These are phyloP conservation scores for Idris sp. DNA, from an alignment of 1,140 invertebrate species.

Conservation along the genomic window DNA sequence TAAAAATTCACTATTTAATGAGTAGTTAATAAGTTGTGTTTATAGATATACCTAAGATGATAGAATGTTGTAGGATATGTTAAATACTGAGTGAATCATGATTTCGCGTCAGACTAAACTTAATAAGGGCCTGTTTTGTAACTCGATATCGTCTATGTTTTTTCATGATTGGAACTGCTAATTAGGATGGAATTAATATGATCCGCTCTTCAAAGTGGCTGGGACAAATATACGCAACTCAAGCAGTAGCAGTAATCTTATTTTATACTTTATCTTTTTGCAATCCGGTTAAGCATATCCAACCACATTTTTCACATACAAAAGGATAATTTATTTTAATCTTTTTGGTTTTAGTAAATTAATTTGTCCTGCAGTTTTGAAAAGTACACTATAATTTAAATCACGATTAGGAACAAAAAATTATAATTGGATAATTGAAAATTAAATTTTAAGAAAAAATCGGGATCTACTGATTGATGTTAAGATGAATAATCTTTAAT, in stretches of 20 bases:
- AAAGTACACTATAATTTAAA: too few species aligned
- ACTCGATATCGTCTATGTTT: slow-evolving; percentile 63
- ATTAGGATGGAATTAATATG: slow-evolving; percentile 77
- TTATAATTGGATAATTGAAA: too few species aligned
- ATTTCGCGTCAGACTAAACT: slow-evolving; percentile 51
- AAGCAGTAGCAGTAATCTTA: slow-evolving; percentile 55
- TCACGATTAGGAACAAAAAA: too few species aligned
- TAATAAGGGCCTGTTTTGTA: slow-evolving; percentile 69
- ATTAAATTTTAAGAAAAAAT: too few species aligned
- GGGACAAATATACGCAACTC: slow-evolving; percentile 70
- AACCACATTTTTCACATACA: neutral
- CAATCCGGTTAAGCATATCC: slow-evolving; percentile 6
- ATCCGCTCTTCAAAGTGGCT: slow-evolving; percentile 66
- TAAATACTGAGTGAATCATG: slow-evolving; percentile 71
- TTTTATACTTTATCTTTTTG: slow-evolving; percentile 55
- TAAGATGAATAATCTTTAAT: too few species aligned
- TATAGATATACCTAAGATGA: slow-evolving; percentile 70
- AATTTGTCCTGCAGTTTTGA: too few species aligned
- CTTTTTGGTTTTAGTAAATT: too few species aligned
- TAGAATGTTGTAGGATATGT: slow-evolving; percentile 68
- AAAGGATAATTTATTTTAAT: too few species aligned
- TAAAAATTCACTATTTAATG: too few species aligned
- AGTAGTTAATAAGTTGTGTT: slow-evolving; percentile 4
- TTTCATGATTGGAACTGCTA: slow-evolving; percentile 67
- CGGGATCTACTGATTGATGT: too few species aligned